Evolutionary conservation across 2,888 invertebrate genomes (phyloP).

Genomic region (Escarpia spicata): DNA sequence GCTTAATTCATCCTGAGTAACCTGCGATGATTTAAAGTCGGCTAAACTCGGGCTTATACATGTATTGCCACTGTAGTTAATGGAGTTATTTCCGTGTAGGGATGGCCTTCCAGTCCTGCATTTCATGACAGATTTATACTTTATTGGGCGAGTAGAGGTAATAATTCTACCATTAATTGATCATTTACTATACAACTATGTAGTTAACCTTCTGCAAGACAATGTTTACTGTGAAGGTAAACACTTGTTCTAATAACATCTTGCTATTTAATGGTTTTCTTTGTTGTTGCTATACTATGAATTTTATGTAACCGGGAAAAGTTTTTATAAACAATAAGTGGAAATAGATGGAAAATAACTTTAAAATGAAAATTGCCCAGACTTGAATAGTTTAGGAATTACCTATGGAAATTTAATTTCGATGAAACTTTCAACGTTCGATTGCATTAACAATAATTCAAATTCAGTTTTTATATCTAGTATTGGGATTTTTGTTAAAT

Average conservation of each 20-base stretch:
- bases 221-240: not conserved
- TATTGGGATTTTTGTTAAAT: too few relatives aligned
- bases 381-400: not conserved
- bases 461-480: too few relatives aligned
- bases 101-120: not conserved
- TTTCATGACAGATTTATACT: not conserved
- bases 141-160: not conserved
- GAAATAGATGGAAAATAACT: not conserved
- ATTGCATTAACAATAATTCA: too few relatives aligned
- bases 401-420: not conserved
- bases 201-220: not conserved
- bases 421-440: too few relatives aligned
- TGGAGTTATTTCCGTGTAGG: not conserved
- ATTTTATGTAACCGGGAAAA: not conserved
- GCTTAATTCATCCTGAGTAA: not conserved
- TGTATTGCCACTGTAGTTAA: not conserved
- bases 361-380: not conserved
- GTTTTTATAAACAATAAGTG: not conserved
- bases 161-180: not conserved
- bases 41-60: too few relatives aligned
- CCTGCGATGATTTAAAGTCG: not conserved
- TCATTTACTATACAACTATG: not conserved
- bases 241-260: not conserved
- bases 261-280: not conserved
- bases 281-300: conserved; percentile 8